phyloP scores from a whole-genome alignment of 2,113 vertebrate genomes.

The Pluvialis apricaria region DNA sequence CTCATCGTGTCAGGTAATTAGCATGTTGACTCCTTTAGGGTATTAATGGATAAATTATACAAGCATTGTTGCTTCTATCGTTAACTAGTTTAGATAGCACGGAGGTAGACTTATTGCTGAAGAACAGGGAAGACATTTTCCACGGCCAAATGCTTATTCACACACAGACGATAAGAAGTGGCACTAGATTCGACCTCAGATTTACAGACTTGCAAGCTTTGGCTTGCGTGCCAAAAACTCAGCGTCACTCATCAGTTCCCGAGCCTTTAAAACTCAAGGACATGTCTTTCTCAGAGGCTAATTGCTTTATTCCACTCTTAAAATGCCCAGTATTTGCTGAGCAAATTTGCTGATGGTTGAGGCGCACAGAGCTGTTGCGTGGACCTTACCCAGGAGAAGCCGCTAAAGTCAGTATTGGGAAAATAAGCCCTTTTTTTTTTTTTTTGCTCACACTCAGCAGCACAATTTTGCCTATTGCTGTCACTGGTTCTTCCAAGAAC shows the following conservation, averaged over 20 bases:
- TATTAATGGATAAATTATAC: constrained; percentile 20
- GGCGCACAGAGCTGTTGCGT: fast-evolving
- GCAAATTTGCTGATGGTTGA: background rate
- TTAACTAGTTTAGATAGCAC: background rate
- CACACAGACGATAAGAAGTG: background rate
- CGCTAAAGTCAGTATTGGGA: background rate
- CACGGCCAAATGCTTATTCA: background rate
- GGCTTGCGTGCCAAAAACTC: background rate
- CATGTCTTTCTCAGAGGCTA: background rate
- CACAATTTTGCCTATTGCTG: background rate
- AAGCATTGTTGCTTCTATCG: background rate
- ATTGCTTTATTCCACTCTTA: background rate
- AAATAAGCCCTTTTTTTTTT: background rate
- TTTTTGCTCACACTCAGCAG: background rate
- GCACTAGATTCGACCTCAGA: background rate
- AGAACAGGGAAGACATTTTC: background rate
- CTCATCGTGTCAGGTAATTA: background rate
- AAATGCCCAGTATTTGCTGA: background rate
- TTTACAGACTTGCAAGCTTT: background rate
- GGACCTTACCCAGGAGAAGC: background rate
- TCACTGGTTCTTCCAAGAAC: constrained; percentile 1
- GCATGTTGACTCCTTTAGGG: background rate
- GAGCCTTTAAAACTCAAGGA: background rate
- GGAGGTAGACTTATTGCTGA: background rate
- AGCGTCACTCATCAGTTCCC: background rate